These are phyloP conservation scores for Cenopis cana DNA, from an alignment of 2,888 invertebrate genomes.

Conservation along the genomic window DNA sequence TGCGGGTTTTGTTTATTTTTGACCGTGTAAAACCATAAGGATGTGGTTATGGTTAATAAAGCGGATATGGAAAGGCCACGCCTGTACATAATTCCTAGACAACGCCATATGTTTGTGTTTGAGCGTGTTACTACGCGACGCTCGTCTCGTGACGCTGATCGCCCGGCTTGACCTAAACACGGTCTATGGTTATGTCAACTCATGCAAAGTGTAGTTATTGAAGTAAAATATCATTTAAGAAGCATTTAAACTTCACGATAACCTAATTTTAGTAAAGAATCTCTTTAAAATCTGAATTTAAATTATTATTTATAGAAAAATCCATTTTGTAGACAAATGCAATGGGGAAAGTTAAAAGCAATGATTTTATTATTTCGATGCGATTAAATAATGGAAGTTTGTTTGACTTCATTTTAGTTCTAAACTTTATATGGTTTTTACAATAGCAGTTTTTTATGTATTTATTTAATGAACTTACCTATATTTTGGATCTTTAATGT, in stretches of 20 bases:
- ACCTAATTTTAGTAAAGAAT: constrained; percentile 6
- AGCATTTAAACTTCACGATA: constrained; percentile 11
- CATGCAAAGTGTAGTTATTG: not conserved
- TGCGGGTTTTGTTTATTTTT: not conserved
- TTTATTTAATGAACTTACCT: not conserved
- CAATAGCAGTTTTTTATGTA: not conserved
- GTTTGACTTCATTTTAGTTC: not conserved
- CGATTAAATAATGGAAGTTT: not conserved
- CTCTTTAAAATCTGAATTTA: not conserved
- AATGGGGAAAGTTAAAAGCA: too few species aligned
- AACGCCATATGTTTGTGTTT: not conserved
- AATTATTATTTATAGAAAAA: too few species aligned
- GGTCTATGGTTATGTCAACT: not conserved
- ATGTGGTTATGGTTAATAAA: not conserved
- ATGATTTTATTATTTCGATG: too few species aligned
- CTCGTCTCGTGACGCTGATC: not conserved
- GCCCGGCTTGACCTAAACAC: not conserved
- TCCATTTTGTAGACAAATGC: too few species aligned
- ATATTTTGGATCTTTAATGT: constrained; percentile 4
- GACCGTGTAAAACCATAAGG: not conserved
- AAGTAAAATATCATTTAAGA: not conserved
- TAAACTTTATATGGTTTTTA: too few species aligned
- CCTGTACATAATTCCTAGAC: not conserved
- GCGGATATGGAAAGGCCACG: not conserved
- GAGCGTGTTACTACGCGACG: not conserved